Evolutionary conservation across 2,113 vertebrate species (phyloP), one percentile per base, ranked within the genome.

Genomic region (Dolichallabes microphthalmus): DNA sequence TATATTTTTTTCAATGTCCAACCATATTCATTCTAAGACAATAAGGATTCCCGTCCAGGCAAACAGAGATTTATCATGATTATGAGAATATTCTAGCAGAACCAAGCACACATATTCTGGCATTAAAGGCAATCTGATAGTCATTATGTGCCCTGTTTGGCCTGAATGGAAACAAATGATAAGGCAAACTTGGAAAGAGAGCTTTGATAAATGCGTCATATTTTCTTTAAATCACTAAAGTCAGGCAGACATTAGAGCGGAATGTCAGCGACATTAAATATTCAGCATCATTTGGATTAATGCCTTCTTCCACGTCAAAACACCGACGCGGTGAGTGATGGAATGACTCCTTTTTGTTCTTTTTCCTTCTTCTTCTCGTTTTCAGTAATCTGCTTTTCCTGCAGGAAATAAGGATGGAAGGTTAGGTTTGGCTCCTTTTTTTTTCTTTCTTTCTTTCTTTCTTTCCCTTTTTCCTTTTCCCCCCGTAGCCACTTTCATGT

Each of bases 231-330:
- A 90, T 88, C 63, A 89, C 85, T 82, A 85, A 55, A 76, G 86
- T 86, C 68, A 85, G 75, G 78, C 77, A 57, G 86, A 88, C 86
- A 90, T 89, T 89, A 85, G 86, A 73, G 69, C 82, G 77, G 86
- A 88, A 88, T 85, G 85, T 80, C 61, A 79, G 82, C 53, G 39
- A 57, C 86, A 91, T 91, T 88, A 88, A 91, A 90, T 88, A 90
- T 90, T 88, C 85, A 90, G 61, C 76, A 85, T 61, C 55, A 58
- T 64, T 88, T 81, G 88, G 82, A 86, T 85, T 87, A 88, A 89
- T 88, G 83, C 68, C 84, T 82, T 82, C 69, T 58, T 64, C 71
- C 78, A 86, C 87, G 81, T 87, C 58, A 45, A 86, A 88, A 89
- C 85, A 82, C 57, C 82, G 84, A 76, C 20, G 63, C 32, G 58